Base-by-base conservation (phyloP, 2,797 vertebrate species). In the Lacerta bilineata region DNA sequence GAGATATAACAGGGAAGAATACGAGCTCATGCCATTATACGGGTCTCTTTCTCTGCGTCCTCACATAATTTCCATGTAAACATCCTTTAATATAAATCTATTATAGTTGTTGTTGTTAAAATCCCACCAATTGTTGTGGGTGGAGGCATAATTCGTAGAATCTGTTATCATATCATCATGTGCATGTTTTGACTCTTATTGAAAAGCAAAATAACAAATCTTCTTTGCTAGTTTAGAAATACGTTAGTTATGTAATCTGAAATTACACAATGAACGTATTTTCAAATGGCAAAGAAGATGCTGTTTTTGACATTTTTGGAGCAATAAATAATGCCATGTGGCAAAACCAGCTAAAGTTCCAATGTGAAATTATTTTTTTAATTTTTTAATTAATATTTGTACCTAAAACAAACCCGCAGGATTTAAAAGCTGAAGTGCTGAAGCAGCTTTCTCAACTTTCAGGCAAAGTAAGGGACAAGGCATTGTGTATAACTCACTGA, bases 401-500 rank as follows among this genome's bases (percentile, higher is more conserved):
- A 85, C 61, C 83, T 23, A 68, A 72, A 89, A 84, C 89, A 96
- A 95, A 95, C 92, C 76, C 87, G 85, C 5, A 69, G 87, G 68
- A 82, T 4, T 66, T 92, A 95, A 84, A 92, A 89, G 90, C 87
- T 3, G 92, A 95, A 96, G 92, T 92, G 95, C 95, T 97, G 96
- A 96, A 91, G 84, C 46, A 50, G 50, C 89, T 94, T 95, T 94
- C 91, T 92, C 92, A 91, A 94, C 89, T 86, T 88, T 27, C 61
- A 59, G 36, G 64, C 71, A 72, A 55, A 27, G 66, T 74, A 88
- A 91, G 91, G 91, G 94, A 80, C 72, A 90, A 89, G 82, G 29
- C 50, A 84, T 92, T 94, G 94, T 86, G 85, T 92, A 87, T 89
- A 91, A 97, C 96, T 96, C 93, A 93, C 95, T 95, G 92, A 96